Base-by-base conservation (phyloP, 2,797 vertebrate species). In the Bucorvus abyssinicus region DNA sequence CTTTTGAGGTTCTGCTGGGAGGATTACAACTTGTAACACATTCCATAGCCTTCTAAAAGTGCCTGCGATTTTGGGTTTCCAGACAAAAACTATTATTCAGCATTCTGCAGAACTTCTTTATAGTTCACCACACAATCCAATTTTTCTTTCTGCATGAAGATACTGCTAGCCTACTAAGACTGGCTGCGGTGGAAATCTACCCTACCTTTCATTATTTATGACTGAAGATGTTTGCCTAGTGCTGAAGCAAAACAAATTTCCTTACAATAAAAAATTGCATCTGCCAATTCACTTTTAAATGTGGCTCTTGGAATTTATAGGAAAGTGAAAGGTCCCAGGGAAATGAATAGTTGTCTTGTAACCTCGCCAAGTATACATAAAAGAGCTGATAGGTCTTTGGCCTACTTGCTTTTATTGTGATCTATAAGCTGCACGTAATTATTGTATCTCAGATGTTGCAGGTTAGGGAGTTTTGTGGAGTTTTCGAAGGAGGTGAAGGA, bases 1-100 rank as follows among this genome's bases (percentile, higher is more conserved):
- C 88, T 93, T 95, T 96, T 93, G 93, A 95, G 93, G 90, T 97
- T 96, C 88, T 95, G 74, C 80, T 90, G 94, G 93, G 94, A 95
- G 80, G 93, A 94, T 93, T 95, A 94, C 88, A 91, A 23, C 77
- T 94, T 61, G 70, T 67, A 90, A 84, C 83, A 84, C 88, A 76
- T 94, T 89, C 88, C 65, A 47, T 55, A 75, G 36, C 57, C 61
- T 88, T 94, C 76, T 82, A 91, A 81, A 88, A 95, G 82, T 1
- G 53, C 69, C 64, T 88, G 82, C 17, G 17, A 47, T 84, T 90
- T 74, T 3, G 19, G 59, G 70, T 95, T 91, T 95, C 94, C 1
- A 1, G 91, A 55, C 40, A 86, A 74, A 87, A 84, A 81, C 14
- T 44, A 53, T 81, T 86, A n/a, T 61, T 93, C 65, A 52, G 47